phyloP scores from a whole-genome alignment of 2,113 vertebrate genomes.

The Echinops telfairi region DNA sequence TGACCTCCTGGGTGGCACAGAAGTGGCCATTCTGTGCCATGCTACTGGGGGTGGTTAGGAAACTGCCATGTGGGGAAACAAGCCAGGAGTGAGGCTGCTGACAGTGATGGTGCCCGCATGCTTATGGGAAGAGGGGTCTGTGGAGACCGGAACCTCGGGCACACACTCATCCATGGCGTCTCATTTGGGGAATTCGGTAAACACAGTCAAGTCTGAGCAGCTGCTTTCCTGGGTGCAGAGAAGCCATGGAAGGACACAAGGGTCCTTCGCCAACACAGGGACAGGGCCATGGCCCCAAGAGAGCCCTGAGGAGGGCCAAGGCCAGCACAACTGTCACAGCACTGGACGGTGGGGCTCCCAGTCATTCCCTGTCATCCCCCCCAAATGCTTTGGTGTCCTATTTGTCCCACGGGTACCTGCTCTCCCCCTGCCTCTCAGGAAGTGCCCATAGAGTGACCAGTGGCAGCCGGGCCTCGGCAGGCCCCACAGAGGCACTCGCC shows the following conservation, averaged over 20 bases:
- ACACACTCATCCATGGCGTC: background rate
- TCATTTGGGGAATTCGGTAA: background rate
- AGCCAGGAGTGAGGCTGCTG: too few relatives aligned
- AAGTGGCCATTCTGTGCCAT: background rate
- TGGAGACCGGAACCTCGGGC: background rate
- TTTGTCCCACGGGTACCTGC: background rate
- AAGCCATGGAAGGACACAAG: background rate
- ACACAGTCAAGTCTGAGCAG: background rate
- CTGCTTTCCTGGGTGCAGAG: background rate
- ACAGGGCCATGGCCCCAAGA: background rate
- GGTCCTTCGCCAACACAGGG: background rate
- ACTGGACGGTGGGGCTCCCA: background rate
- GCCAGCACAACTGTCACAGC: background rate
- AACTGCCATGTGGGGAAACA: background rate
- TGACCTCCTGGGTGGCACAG: too few relatives aligned
- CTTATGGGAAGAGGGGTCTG: background rate
- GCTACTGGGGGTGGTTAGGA: background rate
- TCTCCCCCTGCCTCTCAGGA: background rate
- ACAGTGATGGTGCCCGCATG: background rate
- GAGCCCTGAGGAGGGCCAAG: background rate
- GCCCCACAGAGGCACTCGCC: too few relatives aligned
- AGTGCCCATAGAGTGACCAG: too few relatives aligned
- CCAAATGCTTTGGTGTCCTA: background rate
- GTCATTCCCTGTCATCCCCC: background rate
- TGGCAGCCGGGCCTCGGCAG: background rate